Conservation (phyloP, 1,140 invertebrate genomes). For the Aleiodes sp. region DNA sequence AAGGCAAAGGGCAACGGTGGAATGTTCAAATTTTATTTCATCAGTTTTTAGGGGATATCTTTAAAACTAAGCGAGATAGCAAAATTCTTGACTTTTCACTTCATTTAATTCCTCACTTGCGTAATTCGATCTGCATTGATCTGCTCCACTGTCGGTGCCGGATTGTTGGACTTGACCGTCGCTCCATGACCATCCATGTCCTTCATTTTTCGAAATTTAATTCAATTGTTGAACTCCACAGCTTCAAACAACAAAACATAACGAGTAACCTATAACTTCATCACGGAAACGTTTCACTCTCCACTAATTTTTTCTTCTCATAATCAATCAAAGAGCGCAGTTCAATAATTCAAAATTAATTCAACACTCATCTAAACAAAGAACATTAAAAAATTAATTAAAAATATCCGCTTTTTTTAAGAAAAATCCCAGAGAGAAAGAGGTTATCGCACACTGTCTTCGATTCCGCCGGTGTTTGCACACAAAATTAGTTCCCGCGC, state of each 20-base stretch:
- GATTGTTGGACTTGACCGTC: slow-evolving; percentile 68
- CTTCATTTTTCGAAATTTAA: too few relatives aligned
- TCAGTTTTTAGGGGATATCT: not conserved
- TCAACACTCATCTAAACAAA: too few relatives aligned
- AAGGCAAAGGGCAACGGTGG: not conserved
- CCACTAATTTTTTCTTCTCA: not conserved
- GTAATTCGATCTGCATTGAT: slow-evolving; percentile 85
- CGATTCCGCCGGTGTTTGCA: too few relatives aligned
- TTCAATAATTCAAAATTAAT: too few relatives aligned
- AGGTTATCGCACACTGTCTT: too few relatives aligned
- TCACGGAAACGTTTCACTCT: not conserved
- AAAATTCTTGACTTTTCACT: too few relatives aligned
- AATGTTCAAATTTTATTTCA: slow-evolving; percentile 5
- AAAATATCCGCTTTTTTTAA: too few relatives aligned
- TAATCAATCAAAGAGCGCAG: not conserved
- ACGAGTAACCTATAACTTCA: not conserved
- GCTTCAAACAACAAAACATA: not conserved
- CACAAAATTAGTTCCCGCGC: too few relatives aligned
- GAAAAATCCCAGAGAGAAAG: too few relatives aligned
- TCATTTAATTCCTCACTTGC: slow-evolving; percentile 70
- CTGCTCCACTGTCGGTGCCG: slow-evolving; percentile 81
- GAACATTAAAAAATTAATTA: too few relatives aligned
- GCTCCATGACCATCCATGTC: slow-evolving; percentile 50
- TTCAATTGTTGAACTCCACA: too few relatives aligned
- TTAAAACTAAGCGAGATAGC: not conserved